phyloP scores from a whole-genome alignment of 1,140 invertebrate genomes.

The Diplogasteroides magnus region DNA sequence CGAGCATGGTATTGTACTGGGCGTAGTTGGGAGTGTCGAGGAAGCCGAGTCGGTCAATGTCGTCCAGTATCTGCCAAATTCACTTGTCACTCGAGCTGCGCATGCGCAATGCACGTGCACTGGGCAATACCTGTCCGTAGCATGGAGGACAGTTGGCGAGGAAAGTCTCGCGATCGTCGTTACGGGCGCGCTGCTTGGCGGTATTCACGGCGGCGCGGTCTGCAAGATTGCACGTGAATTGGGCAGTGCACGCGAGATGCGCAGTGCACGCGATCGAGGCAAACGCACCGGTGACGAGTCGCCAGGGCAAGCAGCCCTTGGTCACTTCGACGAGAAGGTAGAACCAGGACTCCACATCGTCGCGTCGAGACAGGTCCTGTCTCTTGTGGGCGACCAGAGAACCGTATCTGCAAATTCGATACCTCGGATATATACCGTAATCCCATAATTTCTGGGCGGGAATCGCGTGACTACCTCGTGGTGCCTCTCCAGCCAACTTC shows the following conservation, averaged over 20 bases:
- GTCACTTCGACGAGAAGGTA: slow-evolving; percentile 29
- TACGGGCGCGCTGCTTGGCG: slow-evolving; percentile 7
- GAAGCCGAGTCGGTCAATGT: slow-evolving; percentile 17
- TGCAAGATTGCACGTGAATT: background rate
- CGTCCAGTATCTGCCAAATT: slow-evolving; percentile 7
- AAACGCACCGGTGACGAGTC: slow-evolving; percentile 17
- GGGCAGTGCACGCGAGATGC: background rate
- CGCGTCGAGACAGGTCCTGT: slow-evolving; percentile 23
- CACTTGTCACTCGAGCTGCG: background rate
- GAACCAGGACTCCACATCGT: slow-evolving; percentile 27
- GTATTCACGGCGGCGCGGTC: slow-evolving; percentile 13
- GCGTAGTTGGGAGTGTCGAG: slow-evolving; percentile 7
- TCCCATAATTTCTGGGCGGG: background rate
- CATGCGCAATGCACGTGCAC: background rate
- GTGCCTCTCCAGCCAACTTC: slow-evolving; percentile 31
- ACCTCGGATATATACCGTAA: background rate
- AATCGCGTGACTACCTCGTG: background rate
- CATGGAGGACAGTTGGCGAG: slow-evolving; percentile 14
- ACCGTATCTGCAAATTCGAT: slow-evolving; percentile 13
- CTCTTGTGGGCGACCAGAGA: slow-evolving; percentile 21
- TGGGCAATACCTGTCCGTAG: slow-evolving; percentile 2
- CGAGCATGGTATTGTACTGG: slow-evolving; percentile 1
- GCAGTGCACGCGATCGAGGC: background rate
- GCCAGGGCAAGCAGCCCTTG: slow-evolving; percentile 21
- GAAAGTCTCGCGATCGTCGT: slow-evolving; percentile 6